A percentile compares a stretch with the other conserved stretches of the same genome.
Evolutionary conservation across 2,888 invertebrate genomes (phyloP).

Genomic region (Scaptomyza flava): DNA sequence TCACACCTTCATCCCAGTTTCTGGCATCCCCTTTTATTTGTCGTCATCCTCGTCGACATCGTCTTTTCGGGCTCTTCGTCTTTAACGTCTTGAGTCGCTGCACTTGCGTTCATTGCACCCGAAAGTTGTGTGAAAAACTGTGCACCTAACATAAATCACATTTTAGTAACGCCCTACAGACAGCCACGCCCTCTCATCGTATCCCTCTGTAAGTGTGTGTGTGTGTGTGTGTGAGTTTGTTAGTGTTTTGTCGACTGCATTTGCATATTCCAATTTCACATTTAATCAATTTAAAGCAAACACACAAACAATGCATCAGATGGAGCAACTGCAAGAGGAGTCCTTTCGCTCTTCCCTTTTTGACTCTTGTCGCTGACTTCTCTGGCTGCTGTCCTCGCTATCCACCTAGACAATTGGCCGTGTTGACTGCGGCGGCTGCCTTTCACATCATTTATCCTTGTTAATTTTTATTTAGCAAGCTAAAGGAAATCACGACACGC

Average conservation of each 20-base stretch:
- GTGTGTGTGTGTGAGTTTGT: slow-evolving; percentile 20
- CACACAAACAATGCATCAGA: slow-evolving; percentile 34
- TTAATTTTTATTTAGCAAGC: slow-evolving; percentile 76
- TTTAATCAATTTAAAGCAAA: slow-evolving; percentile 71
- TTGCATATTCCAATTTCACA: slow-evolving; percentile 76
- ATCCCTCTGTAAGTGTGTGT: slow-evolving; percentile 10
- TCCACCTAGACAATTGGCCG: slow-evolving; percentile 39
- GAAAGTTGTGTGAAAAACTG: slow-evolving; percentile 70
- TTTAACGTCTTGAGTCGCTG: slow-evolving; percentile 55
- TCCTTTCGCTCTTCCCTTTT: background rate
- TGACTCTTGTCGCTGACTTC: background rate
- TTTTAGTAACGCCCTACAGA: slow-evolving; percentile 48
- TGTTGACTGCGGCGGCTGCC: slow-evolving; percentile 51
- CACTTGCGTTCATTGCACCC: slow-evolving; percentile 74
- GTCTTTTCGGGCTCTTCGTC: slow-evolving; percentile 12
- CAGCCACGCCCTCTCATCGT: slow-evolving; percentile 44
- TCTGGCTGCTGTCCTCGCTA: slow-evolving; percentile 20
- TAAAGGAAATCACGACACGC: slow-evolving; percentile 50
- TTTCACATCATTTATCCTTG: slow-evolving; percentile 81
- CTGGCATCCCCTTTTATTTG: slow-evolving; percentile 45
- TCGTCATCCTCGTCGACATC: slow-evolving; percentile 49
- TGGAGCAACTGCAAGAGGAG: slow-evolving; percentile 25
- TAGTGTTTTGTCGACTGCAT: slow-evolving; percentile 42
- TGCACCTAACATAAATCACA: slow-evolving; percentile 76
- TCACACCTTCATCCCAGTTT: slow-evolving; percentile 43